Evolutionary conservation across 2,113 vertebrate genomes (phyloP), one percentile per base, ranked within the genome.

Genomic region (Sorex fumeus): DNA sequence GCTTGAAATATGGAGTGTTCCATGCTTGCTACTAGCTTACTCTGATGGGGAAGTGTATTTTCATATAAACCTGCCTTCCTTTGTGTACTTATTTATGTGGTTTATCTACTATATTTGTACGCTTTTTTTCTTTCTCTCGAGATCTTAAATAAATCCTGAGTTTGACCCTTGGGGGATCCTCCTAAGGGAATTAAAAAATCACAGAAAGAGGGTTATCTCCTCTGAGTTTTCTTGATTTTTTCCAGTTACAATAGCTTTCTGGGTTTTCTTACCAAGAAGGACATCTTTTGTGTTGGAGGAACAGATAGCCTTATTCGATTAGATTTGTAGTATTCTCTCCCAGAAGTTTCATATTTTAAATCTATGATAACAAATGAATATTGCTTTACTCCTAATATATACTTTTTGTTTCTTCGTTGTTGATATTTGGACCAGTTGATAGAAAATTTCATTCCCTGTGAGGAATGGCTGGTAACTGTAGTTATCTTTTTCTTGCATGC

Each of bases 391-490:
- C 88, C 71, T 74, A 93, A 91, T 66, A 92, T 84, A 25, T 18
- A 79, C 40, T 50, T 92, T 93, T 86, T 87, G 40, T 88, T 88
- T 91, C 88, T 91, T 94, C 87, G 18, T 87, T 36, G 57, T 84
- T 93, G 40, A 62, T 69, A 53, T 90, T 79, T 88, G 72, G 60
- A 64, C 76, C 80, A 76, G 67, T 83, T 87, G 76, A 50, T 71
- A 84, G 67, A 83, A 77, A n/a, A 62, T 95, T 96, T 93, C 67
- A 78, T 95, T 94, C 94, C 67, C 90, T 85, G 15, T 85, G 74
- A 90, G 90, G 67, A 69, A 86, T 84, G 71, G n/a, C 87, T 94
- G 87, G 34, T 72, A 79, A 88, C 83, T 64, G 13, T 30, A 80
- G 69, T 84, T 71, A 25, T 86, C 88, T 23, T 91, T 91, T 72